Evolutionary conservation across 2,797 vertebrate species (phyloP), one percentile per base, ranked within the genome.

Genomic region (Babyrousa celebensis): DNA sequence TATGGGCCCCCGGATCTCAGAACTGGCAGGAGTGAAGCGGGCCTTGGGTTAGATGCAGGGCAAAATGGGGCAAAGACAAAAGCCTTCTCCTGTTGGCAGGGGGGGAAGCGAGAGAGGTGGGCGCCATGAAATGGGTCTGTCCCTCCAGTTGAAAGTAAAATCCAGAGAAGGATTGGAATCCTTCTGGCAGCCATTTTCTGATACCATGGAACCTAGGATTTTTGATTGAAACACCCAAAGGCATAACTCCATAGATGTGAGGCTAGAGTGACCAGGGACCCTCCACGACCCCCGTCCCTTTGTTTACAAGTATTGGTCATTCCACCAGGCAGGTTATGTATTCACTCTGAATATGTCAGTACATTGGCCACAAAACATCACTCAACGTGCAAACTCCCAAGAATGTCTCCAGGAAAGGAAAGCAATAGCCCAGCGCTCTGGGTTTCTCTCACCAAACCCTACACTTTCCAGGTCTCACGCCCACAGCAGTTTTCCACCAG

Each of bases 291-390:
- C 25, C 77, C 43, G 43, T 36, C 36, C 43, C 43, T 87, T 85
- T 95, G 79, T 94, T 93, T 54, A 58, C 60, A 92, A 63, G 36
- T 52, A 16, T 43, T 75, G 83, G 43, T n/a, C 60, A 80, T 65
- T 87, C 27, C 32, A 48, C 52, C 12, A 40, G 48, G 65, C 63
- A 43, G 27, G 11, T 94, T 87, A 74, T 63, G n/a, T 58, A 16
- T 27, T 77, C 6, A 2, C 27, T 67, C 94, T 85, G 92, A 48
- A 94, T 94, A 91, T 83, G n/a, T 43, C 67, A 62, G 75, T 4
- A 6, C 60, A 65, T 4, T 79, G 91, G 72, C 86, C 79, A 95
- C 87, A 98, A 97, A 97, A 95, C 79, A 88, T 3, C 75, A 82
- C 12, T 85, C 60, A n/a, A 48, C 21, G 0, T 70, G 65, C 36